Evolutionary conservation across 1,140 invertebrate species (phyloP).

Genomic region (Drosophila persimilis): DNA sequence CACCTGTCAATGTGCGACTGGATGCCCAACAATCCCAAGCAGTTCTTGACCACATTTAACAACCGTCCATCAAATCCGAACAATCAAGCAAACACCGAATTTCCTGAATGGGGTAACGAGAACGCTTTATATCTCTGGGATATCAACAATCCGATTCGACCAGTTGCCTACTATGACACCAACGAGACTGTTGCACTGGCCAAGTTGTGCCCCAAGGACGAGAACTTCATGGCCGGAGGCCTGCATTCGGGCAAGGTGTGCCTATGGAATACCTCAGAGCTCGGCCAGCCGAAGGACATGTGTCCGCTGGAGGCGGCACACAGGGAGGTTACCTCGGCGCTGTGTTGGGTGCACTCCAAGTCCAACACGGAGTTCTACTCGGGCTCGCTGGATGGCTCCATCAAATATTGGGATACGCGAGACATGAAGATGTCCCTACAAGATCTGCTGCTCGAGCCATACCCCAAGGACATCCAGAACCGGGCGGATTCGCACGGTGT

Average conservation of each 20-base stretch:
- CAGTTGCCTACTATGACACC: slow-evolving; percentile 87
- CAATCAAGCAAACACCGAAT: background rate
- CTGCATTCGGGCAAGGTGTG: slow-evolving; percentile 91
- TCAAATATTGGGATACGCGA: slow-evolving; percentile 92
- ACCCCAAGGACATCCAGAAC: slow-evolving; percentile 85
- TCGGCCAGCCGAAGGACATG: slow-evolving; percentile 84
- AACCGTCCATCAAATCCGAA: slow-evolving; percentile 14
- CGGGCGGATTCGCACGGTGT: slow-evolving; percentile 88
- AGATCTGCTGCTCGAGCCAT: slow-evolving; percentile 88
- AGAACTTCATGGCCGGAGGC: slow-evolving; percentile 90
- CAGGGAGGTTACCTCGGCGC: slow-evolving; percentile 86
- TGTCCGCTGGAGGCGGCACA: slow-evolving; percentile 88
- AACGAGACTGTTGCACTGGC: slow-evolving; percentile 88
- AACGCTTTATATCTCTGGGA: slow-evolving; percentile 91
- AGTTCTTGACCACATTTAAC: slow-evolving; percentile 90
- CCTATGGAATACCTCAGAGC: slow-evolving; percentile 89
- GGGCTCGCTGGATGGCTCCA: slow-evolving; percentile 92
- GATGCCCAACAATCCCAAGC: slow-evolving; percentile 89
- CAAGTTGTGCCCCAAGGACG: slow-evolving; percentile 93
- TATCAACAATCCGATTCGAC: slow-evolving; percentile 92
- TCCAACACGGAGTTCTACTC: slow-evolving; percentile 93
- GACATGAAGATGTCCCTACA: slow-evolving; percentile 90
- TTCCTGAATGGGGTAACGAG: slow-evolving; percentile 83
- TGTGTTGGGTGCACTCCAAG: slow-evolving; percentile 91
- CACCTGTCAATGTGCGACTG: slow-evolving; percentile 90